Evolutionary conservation across 2,888 invertebrate genomes (phyloP).

Genomic region (Pachydiplax longipennis): DNA sequence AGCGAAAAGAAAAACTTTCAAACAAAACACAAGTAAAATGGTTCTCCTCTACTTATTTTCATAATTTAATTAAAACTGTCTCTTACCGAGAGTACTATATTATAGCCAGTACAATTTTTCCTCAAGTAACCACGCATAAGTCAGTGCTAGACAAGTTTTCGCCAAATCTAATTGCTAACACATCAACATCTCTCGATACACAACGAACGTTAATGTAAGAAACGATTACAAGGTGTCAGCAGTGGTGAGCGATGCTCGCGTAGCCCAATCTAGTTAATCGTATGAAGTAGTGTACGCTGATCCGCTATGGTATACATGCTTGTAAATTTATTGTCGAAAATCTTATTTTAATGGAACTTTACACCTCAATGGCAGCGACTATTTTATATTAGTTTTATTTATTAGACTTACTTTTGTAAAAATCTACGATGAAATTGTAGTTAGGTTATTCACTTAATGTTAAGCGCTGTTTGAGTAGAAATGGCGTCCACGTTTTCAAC

Average conservation of each 20-base stretch:
- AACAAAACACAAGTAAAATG: neutral
- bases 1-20: neutral
- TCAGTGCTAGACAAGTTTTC: neutral
- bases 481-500: constrained; percentile 45
- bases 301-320: neutral
- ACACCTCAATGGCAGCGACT: neutral
- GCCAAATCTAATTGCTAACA: neutral
- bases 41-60: neutral
- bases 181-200: neutral
- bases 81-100: neutral
- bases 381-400: neutral
- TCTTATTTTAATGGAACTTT: neutral
- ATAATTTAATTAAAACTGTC: neutral
- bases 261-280: neutral
- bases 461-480: constrained; percentile 11
- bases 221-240: constrained; percentile 17
- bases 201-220: neutral
- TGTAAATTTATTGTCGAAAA: neutral
- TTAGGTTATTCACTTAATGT: neutral
- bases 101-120: neutral
- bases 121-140: neutral
- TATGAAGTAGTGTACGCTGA: neutral
- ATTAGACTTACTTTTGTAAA: neutral
- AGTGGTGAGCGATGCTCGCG: constrained; percentile 4
- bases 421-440: neutral